These are phyloP conservation scores for Ctenopoma kingsleyae DNA, from an alignment of 2,797 vertebrate species.

Conservation along the genomic window DNA sequence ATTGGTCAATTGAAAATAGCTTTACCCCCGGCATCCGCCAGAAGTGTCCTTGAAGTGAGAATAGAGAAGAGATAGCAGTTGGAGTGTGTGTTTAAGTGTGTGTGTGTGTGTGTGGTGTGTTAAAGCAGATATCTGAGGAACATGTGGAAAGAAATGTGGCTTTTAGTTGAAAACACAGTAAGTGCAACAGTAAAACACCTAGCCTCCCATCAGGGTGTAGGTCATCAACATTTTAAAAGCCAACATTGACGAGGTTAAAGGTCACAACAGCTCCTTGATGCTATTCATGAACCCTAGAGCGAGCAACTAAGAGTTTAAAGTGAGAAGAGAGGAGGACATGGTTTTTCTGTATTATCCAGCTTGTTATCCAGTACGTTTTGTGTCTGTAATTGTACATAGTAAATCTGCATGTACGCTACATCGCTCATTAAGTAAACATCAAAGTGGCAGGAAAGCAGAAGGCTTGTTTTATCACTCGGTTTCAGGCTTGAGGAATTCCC, in stretches of 20 bases:
- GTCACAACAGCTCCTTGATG: slow-evolving; percentile 11
- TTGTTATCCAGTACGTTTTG: neutral
- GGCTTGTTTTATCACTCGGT: slow-evolving; percentile 16
- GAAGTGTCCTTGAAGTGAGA: slow-evolving; percentile 46
- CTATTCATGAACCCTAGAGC: slow-evolving; percentile 12
- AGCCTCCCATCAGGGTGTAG: neutral
- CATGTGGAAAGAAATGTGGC: neutral
- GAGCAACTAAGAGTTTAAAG: neutral
- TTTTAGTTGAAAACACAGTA: neutral
- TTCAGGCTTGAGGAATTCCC: slow-evolving; percentile 14
- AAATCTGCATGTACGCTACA: slow-evolving; percentile 12
- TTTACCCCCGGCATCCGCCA: slow-evolving; percentile 42
- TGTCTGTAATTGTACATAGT: slow-evolving; percentile 14
- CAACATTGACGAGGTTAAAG: slow-evolving; percentile 15
- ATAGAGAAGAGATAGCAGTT: neutral
- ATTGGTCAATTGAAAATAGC: slow-evolving; percentile 52
- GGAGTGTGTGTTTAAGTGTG: slow-evolving; percentile 8
- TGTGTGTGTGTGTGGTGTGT: slow-evolving; percentile 2
- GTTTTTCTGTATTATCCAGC: neutral
- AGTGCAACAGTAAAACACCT: neutral
- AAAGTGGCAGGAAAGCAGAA: slow-evolving; percentile 17
- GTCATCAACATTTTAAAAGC: slow-evolving; percentile 18
- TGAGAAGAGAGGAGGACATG: neutral
- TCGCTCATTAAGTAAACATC: slow-evolving; percentile 32
- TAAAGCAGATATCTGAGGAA: neutral